Conservation (phyloP, 1,140 invertebrate species). For the Temnothorax longispinosus region DNA sequence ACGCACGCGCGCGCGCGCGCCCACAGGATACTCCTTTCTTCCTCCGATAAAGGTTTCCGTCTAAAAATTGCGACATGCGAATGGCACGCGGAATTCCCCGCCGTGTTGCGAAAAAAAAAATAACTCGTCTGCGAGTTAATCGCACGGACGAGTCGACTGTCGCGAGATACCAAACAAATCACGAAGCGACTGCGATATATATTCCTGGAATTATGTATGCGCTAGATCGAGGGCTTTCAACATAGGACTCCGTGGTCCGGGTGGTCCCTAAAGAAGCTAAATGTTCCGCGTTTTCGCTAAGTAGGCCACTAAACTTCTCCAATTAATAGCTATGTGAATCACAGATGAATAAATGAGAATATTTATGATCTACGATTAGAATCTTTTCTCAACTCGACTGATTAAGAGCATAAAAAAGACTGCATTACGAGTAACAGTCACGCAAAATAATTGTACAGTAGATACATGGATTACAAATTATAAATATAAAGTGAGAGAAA, state of each 20-base stretch:
- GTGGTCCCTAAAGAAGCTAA: background rate
- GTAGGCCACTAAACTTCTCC: conserved; percentile 3
- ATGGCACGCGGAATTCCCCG: conserved; percentile 13
- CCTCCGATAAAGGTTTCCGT: conserved; percentile 40
- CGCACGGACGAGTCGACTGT: conserved; percentile 36
- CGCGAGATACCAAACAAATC: conserved; percentile 31
- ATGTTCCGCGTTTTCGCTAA: background rate
- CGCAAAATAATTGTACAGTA: background rate
- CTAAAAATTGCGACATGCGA: conserved; percentile 18
- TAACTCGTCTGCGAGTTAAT: conserved; percentile 41
- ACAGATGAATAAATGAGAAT: background rate
- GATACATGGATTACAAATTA: background rate
- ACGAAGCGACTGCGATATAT: background rate
- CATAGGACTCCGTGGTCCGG: too few relatives aligned
- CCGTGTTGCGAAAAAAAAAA: background rate
- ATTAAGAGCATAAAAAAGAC: background rate
- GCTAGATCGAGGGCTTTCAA: background rate
- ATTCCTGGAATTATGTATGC: conserved; percentile 17
- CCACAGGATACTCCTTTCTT: conserved; percentile 20
- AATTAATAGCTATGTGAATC: conserved; percentile 16
- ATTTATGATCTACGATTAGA: conserved; percentile 1
- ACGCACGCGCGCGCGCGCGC: background rate
- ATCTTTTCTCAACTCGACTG: background rate
- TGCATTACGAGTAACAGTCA: background rate
- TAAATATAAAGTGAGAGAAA: background rate